phyloP scores from a whole-genome alignment of 2,113 vertebrate genomes.

The Anser brachyrhynchus region DNA sequence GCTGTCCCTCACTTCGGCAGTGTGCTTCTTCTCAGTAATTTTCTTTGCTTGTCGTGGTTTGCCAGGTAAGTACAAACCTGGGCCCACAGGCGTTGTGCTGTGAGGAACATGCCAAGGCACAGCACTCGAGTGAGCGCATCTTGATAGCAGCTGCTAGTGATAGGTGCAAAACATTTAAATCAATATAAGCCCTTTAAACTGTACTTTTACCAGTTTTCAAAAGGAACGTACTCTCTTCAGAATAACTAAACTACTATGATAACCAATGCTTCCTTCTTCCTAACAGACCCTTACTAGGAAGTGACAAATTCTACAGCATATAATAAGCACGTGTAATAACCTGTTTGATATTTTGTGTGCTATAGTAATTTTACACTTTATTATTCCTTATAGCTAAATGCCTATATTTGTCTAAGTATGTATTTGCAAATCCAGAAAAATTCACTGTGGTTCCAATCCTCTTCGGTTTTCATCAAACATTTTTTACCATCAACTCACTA shows the following conservation, averaged over 20 bases:
- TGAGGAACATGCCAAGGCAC: accelerated
- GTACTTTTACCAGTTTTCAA: not conserved
- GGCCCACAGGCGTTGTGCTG: not conserved
- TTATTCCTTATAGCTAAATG: not conserved
- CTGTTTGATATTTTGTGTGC: not conserved
- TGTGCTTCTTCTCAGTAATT: not conserved
- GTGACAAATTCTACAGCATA: not conserved
- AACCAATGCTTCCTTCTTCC: not conserved
- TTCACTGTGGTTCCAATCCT: accelerated
- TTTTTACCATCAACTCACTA: not conserved
- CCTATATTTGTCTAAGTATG: too few species aligned
- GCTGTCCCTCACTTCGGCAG: not conserved
- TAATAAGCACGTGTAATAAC: not conserved
- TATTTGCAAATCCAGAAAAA: not conserved
- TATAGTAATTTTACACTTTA: not conserved
- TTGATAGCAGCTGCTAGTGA: not conserved
- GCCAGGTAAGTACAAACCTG: not conserved
- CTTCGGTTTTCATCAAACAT: not conserved
- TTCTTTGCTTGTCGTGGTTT: not conserved
- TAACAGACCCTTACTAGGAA: not conserved
- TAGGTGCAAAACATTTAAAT: not conserved
- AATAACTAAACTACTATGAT: not conserved
- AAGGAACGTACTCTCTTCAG: not conserved
- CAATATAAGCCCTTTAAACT: not conserved
- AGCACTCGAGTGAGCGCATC: not conserved